Evolutionary conservation across 92 coral and sea anemone species (phyloP).

Genomic region (Bergia puertoricense): DNA sequence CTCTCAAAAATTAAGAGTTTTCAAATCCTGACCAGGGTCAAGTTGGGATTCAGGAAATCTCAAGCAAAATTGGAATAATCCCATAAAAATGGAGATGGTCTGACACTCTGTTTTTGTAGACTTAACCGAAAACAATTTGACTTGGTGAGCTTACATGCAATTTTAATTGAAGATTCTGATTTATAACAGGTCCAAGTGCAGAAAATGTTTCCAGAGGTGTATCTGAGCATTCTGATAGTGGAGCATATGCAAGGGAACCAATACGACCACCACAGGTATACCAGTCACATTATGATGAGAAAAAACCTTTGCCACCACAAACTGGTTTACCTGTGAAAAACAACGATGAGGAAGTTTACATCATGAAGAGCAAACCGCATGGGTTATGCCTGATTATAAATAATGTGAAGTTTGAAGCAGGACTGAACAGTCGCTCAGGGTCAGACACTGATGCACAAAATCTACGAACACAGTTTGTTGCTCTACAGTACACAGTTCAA

Average conservation of each 20-base stretch:
- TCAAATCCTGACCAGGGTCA: too few relatives aligned
- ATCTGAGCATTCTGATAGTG: conserved; percentile 30
- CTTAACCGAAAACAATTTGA: too few relatives aligned
- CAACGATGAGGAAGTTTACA: conserved; percentile 62
- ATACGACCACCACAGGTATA: not conserved
- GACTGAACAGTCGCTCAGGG: conserved; percentile 75
- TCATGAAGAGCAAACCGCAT: conserved; percentile 79
- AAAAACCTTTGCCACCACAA: conserved; percentile 17
- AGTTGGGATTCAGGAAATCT: too few relatives aligned
- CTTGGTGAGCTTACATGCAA: not conserved
- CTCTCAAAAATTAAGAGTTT: too few relatives aligned
- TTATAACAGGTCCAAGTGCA: not conserved
- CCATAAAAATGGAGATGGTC: too few relatives aligned
- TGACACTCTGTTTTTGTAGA: too few relatives aligned
- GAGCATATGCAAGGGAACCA: conserved; percentile 18
- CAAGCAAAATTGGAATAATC: too few relatives aligned
- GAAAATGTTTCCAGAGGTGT: not conserved
- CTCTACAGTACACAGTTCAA: conserved; percentile 75
- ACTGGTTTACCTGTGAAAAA: conserved; percentile 3
- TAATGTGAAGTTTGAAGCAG: conserved; percentile 73
- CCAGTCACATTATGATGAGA: conserved; percentile 5
- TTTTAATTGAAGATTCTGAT: not conserved
- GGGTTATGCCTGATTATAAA: conserved; percentile 88
- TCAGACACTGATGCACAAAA: conserved; percentile 85
- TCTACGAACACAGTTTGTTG: conserved; percentile 71